Evolutionary conservation across 2,797 vertebrate species (phyloP), one percentile per base, ranked within the genome.

Genomic region (Menidia menidia): DNA sequence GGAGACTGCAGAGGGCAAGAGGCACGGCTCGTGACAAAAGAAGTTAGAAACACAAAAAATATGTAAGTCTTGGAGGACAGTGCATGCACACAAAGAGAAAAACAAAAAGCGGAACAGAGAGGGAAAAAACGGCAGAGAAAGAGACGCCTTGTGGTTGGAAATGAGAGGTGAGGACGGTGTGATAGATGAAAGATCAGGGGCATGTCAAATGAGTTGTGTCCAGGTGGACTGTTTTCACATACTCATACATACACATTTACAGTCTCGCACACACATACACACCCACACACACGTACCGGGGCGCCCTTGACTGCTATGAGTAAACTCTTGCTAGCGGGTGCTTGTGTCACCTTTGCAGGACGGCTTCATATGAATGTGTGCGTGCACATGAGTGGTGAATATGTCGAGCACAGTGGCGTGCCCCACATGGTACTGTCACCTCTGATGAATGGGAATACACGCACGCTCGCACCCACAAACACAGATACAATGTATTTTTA

Each of bases 401-500:
- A 81, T 88, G 87, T 89, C 84, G 70, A 65, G 67, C 78, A 53
- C 88, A 58, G 87, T 91, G 88, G 88, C 92, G 81, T 62, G 72
- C 90, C 83, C 93, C 91, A 88, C 92, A 91, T 86, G 90, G 88
- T 77, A 80, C 87, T 86, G 90, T 92, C 91, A 81, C 63, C 72
- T 58, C 83, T 94, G 93, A 94, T 93, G 89, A 92, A 91, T 91
- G 88, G 84, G 84, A 81, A 52, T 41, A 32, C 64, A 10, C 65
- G 47, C 73, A 31, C 64, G 64, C 63, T 4, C 58, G 45, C 72
- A 60, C 67, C 41, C 56, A 60, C 53, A 52, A 6, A 32, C 33
- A 19, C 73, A 64, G 4, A 60, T 45, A 19, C 62, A 18, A 41
- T 64, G 69, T 87, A 88, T 90, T 90, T 89, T 90, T 90, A 90